Conservation (phyloP, 2,113 vertebrate genomes). For the Arenaria interpres region DNA sequence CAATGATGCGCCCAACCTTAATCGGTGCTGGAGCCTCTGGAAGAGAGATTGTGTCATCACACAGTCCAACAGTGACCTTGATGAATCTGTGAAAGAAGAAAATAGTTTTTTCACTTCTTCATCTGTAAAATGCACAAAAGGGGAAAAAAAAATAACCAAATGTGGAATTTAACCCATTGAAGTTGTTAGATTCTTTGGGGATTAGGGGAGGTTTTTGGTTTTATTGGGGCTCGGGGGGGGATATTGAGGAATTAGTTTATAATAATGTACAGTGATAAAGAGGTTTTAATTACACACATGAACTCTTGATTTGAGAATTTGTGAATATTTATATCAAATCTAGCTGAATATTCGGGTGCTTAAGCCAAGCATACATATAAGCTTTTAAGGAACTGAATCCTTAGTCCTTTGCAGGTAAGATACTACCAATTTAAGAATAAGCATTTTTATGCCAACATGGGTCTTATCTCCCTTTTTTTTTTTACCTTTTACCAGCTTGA, state of each 20-base stretch:
- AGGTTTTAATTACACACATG: background rate
- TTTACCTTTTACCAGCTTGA: background rate
- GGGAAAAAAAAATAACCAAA: background rate
- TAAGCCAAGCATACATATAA: background rate
- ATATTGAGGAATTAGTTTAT: background rate
- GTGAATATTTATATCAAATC: background rate
- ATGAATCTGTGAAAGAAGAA: slow-evolving; percentile 18
- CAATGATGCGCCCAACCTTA: background rate
- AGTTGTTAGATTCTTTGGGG: background rate
- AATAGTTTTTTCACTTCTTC: background rate
- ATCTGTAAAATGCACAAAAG: background rate
- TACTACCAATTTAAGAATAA: background rate
- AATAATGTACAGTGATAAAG: background rate
- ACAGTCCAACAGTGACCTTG: background rate
- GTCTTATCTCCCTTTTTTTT: background rate
- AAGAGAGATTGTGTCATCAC: background rate
- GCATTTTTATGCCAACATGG: background rate
- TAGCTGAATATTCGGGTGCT: background rate
- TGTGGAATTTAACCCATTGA: background rate
- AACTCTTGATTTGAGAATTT: background rate
- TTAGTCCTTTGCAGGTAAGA: background rate
- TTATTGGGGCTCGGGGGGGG: rapidly evolving
- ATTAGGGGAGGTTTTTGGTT: background rate
- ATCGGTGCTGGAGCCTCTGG: background rate
- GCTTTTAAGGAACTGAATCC: background rate